phyloP scores from a whole-genome alignment of 2,888 invertebrate genomes.

The Pelosia muscerda region DNA sequence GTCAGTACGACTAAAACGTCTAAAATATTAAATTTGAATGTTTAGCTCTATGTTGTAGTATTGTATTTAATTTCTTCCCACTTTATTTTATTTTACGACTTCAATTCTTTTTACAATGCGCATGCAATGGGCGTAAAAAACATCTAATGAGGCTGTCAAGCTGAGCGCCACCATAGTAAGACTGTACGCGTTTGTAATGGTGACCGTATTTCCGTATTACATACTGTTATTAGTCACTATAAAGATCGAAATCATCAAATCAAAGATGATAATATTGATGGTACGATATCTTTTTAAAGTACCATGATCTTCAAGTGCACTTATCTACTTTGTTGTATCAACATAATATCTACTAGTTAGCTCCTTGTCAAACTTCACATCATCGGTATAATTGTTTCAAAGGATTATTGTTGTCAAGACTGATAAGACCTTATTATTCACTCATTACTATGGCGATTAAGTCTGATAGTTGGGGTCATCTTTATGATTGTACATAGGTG shows the following conservation, averaged over 20 bases:
- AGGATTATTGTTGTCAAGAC: slow-evolving; percentile 11
- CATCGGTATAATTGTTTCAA: not conserved
- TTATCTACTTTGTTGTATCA: not conserved
- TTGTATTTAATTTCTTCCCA: too few relatives aligned
- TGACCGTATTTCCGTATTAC: too few relatives aligned
- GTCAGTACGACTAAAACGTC: not conserved
- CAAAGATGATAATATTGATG: too few relatives aligned
- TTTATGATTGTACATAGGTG: not conserved
- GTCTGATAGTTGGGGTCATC: not conserved
- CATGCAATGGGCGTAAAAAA: too few relatives aligned
- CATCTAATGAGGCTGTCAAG: too few relatives aligned
- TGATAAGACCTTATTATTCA: slow-evolving; percentile 2
- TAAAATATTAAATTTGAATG: not conserved
- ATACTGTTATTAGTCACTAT: too few relatives aligned
- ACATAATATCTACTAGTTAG: not conserved
- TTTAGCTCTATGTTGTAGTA: too few relatives aligned
- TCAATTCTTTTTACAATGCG: too few relatives aligned
- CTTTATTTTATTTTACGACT: too few relatives aligned
- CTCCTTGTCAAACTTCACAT: slow-evolving; percentile 1
- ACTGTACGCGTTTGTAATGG: too few relatives aligned
- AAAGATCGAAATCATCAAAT: too few relatives aligned
- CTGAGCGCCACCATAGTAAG: too few relatives aligned
- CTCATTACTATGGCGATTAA: slow-evolving; percentile 1
- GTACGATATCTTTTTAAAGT: not conserved
- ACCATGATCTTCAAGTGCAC: not conserved